Base-by-base conservation (phyloP, 2,888 invertebrate species). In the Prosopocoilus inquinatus region DNA sequence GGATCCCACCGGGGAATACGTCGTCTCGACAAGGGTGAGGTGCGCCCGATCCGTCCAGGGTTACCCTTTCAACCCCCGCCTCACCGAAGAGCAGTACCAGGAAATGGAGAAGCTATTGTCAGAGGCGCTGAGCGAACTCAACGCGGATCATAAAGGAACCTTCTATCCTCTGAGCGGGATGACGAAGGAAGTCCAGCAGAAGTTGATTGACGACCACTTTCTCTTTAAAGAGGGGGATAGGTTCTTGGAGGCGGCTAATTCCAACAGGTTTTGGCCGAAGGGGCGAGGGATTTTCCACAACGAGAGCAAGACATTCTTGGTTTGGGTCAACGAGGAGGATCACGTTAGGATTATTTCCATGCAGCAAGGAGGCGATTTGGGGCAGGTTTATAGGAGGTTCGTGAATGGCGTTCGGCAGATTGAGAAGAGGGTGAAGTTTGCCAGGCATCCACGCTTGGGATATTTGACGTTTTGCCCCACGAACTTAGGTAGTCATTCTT, bases 311-410 rank as follows among this genome's bases (percentile, higher is more conserved):
- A 94, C 94, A 64, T 97, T 97, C 88, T 82, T 94, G 76, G 90
- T 96, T 64, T 97, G 97, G 96, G 88, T 91, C 80, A 96, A 96
- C 75, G 96, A 97, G 79, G 96, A 97, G 80, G 97, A 97, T 82
- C 97, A 97, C 79, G 85, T 96, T 72, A 88, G 96, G 65, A 90
- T 97, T 71, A 97, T 97, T 80, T 95, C 95, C 70, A 95, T 97
- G 95, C 94, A 96, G 80, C 88, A 87, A 84, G 96, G 94, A 60
- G 95, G 94, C 69, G 90, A 96, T 81, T 83, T 95, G 71, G 89
- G 89, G 70, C 65, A 91, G 83, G 89, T 95, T 16, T 82, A 80
- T 66, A 73, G 75, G 43, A 74, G 83, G 53, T 72, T 84, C 50
- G 76, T 79, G 20, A 65, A 65, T 16, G 86, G 78, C 16, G 81